Percentiles rank a stretch among this genome's conserved stretches.
Conservation (phyloP, 2,113 vertebrate genomes). For the Etheostoma spectabile region DNA sequence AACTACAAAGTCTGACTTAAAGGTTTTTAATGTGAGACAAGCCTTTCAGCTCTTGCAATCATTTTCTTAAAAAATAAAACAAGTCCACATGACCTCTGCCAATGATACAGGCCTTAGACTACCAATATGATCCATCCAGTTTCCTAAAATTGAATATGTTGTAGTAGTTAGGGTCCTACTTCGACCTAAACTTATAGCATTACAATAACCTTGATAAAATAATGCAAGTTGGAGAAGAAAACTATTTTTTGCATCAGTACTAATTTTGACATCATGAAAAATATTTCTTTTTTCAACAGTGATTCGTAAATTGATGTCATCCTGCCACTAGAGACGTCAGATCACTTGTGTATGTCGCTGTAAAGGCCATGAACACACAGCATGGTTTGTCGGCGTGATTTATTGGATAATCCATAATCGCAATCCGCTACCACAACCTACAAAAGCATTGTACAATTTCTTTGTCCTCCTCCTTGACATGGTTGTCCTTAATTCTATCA, state of each 20-base stretch:
- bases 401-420: neutral
- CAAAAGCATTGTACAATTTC: conserved; percentile 39
- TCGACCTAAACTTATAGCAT: neutral
- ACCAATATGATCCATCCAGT: neutral
- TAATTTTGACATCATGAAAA: neutral
- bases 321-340: neutral
- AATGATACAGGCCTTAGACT: neutral
- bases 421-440: neutral
- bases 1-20: conserved; percentile 58
- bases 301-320: neutral
- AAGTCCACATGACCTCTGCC: neutral
- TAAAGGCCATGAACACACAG: neutral
- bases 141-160: neutral
- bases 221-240: neutral
- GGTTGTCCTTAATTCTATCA: conserved; percentile 75
- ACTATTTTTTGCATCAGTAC: neutral
- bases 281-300: neutral
- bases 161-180: neutral
- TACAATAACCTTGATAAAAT: neutral
- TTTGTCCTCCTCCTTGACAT: conserved; percentile 53
- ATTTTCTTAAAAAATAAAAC: neutral
- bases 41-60: conserved; percentile 8
- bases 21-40: conserved; percentile 49
- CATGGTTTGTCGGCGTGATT: neutral
- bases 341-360: neutral